Evolutionary conservation across 2,113 vertebrate species (phyloP).

Genomic region (Grus americana): DNA sequence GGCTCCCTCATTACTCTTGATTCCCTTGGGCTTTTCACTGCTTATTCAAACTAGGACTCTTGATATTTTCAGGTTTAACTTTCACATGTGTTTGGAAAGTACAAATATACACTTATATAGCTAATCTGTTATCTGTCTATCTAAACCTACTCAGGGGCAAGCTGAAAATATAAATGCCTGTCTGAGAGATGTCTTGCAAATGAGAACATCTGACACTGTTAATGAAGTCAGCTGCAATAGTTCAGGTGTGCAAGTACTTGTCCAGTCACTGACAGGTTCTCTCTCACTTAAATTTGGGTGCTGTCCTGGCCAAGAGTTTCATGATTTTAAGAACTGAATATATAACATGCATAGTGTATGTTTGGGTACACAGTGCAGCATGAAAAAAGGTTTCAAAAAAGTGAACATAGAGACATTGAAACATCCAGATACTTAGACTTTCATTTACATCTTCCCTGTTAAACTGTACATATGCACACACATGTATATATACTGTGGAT

Average conservation of each 20-base stretch:
- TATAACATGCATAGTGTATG: neutral
- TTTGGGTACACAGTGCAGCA: neutral
- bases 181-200: neutral
- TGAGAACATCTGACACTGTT: neutral
- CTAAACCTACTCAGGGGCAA: neutral
- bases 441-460: neutral
- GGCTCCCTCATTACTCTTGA: neutral
- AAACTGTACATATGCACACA: neutral
- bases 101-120: neutral
- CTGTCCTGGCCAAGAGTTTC: neutral
- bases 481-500: neutral
- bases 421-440: neutral
- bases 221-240: neutral
- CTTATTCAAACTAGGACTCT: neutral
- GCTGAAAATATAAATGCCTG: neutral
- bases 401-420: neutral
- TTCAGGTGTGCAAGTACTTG: neutral
- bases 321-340: neutral
- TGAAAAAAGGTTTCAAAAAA: neutral
- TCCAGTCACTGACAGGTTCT: neutral
- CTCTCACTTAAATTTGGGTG: neutral
- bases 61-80: neutral
- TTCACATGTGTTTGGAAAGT: neutral
- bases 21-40: neutral
- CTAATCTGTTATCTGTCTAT: neutral